Base-by-base conservation (phyloP, 2,797 vertebrate species). In the Syndactyla subalaris region DNA sequence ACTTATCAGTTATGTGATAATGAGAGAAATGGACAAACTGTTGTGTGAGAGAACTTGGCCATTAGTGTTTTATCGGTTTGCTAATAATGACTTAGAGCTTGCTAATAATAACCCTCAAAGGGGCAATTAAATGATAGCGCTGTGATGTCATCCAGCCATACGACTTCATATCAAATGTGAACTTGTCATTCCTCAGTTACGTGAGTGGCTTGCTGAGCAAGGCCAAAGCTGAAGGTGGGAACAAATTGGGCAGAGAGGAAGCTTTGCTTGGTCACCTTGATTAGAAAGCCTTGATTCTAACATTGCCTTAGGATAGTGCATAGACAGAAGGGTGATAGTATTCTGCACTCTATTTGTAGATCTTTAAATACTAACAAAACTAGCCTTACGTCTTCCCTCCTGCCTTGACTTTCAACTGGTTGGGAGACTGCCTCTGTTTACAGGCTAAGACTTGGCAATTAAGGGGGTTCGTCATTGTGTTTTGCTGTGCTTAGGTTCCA, bases 31-130 rank as follows among this genome's bases (percentile, higher is more conserved):
- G 52, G 57, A 30, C 39, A 77, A 65, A 58, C 63, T 65, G 45
- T 77, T 83, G 19, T 62, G 39, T 36, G 67, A 76, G n/a, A 61
- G 46, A 74, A 38, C n/a, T 71, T 75, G 72, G n/a, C 24, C 45
- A 17, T 61, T 63, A 51, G 21, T 30, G 6, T 87, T 91, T 79
- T 82, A 75, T 79, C 29, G 48, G 26, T 82, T 92, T 80, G 65
- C 78, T 91, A 49, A 75, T 76, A 85, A 72, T 68, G 39, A 52
- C 34, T 58, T 73, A 4, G 12, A 68, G 34, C 45, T 84, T 70
- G 14, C 77, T 78, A 38, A 51, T 68, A 65, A 67, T 59, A 77
- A 57, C 10, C 15, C 29, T 67, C 63, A 45, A 75, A 80, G 38
- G 41, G 41, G 26, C 66, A 55, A 23, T 80, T 89, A 70, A 62